These are phyloP conservation scores for Melinaea menophilus DNA, from an alignment of 2,888 invertebrate species.

Conservation along the genomic window DNA sequence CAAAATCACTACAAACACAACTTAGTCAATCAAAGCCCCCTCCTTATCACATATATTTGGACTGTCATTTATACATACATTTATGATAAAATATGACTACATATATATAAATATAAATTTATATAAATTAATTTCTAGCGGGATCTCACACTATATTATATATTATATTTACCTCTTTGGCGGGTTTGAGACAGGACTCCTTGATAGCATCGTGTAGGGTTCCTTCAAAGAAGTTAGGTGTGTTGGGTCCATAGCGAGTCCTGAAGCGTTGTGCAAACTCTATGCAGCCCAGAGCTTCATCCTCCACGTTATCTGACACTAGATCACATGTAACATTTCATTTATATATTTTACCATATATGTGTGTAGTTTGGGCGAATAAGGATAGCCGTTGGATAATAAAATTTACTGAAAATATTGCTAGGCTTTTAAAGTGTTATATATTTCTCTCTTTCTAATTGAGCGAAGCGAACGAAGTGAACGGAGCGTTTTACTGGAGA, in stretches of 20 bases:
- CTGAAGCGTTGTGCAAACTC: conserved; percentile 93
- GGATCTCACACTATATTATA: no score
- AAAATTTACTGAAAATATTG: neutral
- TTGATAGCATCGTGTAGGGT: conserved; percentile 93
- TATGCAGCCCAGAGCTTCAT: conserved; percentile 90
- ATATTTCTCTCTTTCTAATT: no score
- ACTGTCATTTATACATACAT: no score
- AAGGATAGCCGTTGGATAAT: neutral
- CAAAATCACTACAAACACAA: no score
- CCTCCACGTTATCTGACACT: conserved; percentile 93
- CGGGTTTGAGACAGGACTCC: conserved; percentile 92
- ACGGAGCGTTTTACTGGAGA: no score
- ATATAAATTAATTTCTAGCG: neutral
- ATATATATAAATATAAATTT: conserved; percentile 4
- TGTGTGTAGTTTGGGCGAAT: no score
- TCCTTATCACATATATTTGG: no score
- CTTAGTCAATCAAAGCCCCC: no score
- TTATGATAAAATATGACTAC: neutral
- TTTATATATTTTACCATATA: no score
- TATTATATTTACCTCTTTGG: conserved; percentile 84
- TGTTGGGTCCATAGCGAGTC: conserved; percentile 89
- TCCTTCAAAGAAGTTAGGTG: conserved; percentile 94
- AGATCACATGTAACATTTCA: conserved; percentile 12
- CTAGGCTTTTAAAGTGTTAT: no score
- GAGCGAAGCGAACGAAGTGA: no score